A percentile compares a stretch with the other conserved stretches of the same genome.
phyloP scores from a whole-genome alignment of 1,140 invertebrate species.

The Drosophila aff. region DNA sequence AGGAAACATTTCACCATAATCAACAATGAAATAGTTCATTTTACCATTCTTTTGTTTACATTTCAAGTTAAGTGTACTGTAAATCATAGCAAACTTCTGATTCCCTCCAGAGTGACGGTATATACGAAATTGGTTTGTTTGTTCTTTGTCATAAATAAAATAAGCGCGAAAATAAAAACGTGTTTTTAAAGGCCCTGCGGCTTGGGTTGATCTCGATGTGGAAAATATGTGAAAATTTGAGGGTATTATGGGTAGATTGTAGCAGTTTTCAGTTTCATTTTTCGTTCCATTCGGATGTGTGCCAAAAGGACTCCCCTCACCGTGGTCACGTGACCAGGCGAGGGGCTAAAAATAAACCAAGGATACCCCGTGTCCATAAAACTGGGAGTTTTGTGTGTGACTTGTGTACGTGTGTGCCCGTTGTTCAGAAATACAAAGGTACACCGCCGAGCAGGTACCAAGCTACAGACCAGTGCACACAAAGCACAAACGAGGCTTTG shows the following conservation, averaged over 20 bases:
- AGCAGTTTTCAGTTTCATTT: not conserved
- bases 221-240: not conserved
- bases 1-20: too few species aligned
- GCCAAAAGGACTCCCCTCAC: not conserved
- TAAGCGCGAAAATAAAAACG: not conserved
- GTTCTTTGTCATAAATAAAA: not conserved
- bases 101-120: not conserved
- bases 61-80: not conserved
- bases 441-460: not conserved
- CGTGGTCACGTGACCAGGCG: slow-evolving; percentile 38
- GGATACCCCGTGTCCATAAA: slow-evolving; percentile 5
- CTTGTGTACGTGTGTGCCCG: not conserved
- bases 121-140: not conserved
- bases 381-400: slow-evolving; percentile 10
- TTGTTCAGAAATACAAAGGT: not conserved
- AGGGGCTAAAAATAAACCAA: slow-evolving; percentile 31
- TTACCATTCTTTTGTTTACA: not conserved
- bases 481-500: slow-evolving; percentile 15
- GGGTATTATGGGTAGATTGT: not conserved
- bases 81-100: not conserved
- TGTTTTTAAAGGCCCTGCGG: not conserved
- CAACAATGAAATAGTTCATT: not conserved
- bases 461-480: slow-evolving; percentile 10
- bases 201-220: not conserved
- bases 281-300: not conserved